Evolutionary conservation across 2,888 invertebrate species (phyloP).

Genomic region (Leucoma salicis): DNA sequence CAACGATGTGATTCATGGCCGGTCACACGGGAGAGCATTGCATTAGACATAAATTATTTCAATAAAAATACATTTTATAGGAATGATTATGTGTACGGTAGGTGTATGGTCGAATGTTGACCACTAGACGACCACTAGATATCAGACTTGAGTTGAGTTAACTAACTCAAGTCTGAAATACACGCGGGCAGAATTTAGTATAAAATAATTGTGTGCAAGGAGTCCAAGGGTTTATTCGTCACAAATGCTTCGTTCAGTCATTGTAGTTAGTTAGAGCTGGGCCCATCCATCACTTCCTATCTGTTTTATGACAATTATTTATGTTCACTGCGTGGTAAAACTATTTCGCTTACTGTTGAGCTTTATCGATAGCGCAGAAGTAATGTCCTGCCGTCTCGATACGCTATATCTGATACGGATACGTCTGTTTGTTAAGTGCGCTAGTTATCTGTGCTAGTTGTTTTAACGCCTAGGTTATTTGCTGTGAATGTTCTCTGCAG

Average conservation of each 20-base stretch:
- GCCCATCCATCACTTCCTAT: conserved; percentile 75
- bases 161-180: too few relatives aligned
- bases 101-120: too few relatives aligned
- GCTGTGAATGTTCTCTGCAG: conserved; percentile 71
- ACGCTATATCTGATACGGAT: conserved; percentile 79
- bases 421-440: conserved; percentile 81
- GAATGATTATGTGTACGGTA: too few relatives aligned
- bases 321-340: conserved; percentile 73
- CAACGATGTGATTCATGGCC: too few relatives aligned
- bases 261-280: conserved; percentile 37
- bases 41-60: too few relatives aligned
- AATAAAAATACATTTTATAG: too few relatives aligned
- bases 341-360: conserved; percentile 80
- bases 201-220: neutral
- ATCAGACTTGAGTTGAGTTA: too few relatives aligned
- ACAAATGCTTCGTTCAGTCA: conserved; percentile 65
- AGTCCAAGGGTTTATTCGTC: conserved; percentile 35
- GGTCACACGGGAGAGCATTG: too few relatives aligned
- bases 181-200: too few relatives aligned
- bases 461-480: conserved; percentile 81
- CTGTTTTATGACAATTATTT: conserved; percentile 81
- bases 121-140: too few relatives aligned
- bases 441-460: conserved; percentile 75
- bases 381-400: conserved; percentile 78
- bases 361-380: conserved; percentile 80